Conservation (phyloP, 2,888 invertebrate species). For the Ptychoptera albimana region DNA sequence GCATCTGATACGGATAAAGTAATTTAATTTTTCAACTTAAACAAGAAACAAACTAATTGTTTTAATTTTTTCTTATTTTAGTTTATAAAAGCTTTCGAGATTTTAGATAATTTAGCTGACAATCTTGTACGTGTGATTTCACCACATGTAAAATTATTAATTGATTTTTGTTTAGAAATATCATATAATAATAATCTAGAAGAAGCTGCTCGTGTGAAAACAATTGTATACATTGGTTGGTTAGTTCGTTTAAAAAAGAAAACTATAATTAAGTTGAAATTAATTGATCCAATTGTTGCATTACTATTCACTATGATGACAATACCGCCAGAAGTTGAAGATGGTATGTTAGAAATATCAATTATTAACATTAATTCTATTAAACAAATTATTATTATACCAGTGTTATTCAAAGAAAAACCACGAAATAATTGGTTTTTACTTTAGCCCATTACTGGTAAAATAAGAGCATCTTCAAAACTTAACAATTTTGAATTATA, state of each 20-base stretch:
- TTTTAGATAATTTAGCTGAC: conserved; percentile 26
- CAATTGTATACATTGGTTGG: conserved; percentile 48
- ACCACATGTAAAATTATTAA: conserved; percentile 43
- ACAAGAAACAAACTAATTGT: conserved; percentile 12
- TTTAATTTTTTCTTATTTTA: conserved; percentile 7
- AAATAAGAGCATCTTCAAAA: too few species aligned
- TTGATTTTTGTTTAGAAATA: conserved; percentile 49
- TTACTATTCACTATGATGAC: conserved; percentile 55
- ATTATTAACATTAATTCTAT: neutral
- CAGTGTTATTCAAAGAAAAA: too few species aligned
- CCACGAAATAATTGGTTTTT: too few species aligned
- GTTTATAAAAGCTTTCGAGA: conserved; percentile 25
- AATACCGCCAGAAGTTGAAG: conserved; percentile 39
- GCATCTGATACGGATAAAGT: conserved; percentile 35
- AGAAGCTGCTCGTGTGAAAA: conserved; percentile 47
- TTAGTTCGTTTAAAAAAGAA: conserved; percentile 55
- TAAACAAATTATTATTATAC: neutral
- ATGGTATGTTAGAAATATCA: conserved; percentile 34
- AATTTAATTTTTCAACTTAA: conserved; percentile 21
- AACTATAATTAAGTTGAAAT: conserved; percentile 47
- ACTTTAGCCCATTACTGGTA: too few species aligned
- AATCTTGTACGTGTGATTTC: conserved; percentile 24
- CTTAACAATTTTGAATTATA: neutral
- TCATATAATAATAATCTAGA: conserved; percentile 39
- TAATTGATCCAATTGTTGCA: conserved; percentile 49